Percentiles rank a stretch among this genome's conserved stretches.
phyloP scores from a whole-genome alignment of 2,888 invertebrate genomes.

The Trichopria drosophilae region DNA sequence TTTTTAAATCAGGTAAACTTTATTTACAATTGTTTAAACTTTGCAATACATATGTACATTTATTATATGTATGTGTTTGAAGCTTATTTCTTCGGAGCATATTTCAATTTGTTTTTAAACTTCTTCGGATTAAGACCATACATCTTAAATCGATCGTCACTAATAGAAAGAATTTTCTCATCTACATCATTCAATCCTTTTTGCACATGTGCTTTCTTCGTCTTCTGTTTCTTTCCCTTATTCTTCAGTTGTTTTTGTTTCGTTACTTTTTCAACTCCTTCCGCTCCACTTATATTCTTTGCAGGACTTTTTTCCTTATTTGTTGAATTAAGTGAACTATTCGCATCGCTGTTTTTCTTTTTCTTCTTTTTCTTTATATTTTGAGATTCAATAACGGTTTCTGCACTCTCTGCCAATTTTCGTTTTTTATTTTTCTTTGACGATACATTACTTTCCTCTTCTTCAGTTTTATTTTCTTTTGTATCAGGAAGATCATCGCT shows the following conservation, averaged over 20 bases:
- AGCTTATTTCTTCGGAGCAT: too few species aligned
- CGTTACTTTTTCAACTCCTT: conserved; percentile 34
- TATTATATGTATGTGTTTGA: too few species aligned
- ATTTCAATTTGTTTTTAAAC: conserved; percentile 76
- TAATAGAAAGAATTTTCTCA: conserved; percentile 40
- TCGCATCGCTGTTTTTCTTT: conserved; percentile 25
- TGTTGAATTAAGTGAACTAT: too few species aligned
- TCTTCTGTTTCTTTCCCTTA: conserved; percentile 26
- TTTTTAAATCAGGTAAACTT: too few species aligned
- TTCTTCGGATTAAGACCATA: conserved; percentile 92
- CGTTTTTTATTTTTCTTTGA: conserved; percentile 23
- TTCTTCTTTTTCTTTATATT: conserved; percentile 11
- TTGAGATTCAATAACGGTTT: conserved; percentile 6
- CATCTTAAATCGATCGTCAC: conserved; percentile 82
- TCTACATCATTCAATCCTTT: conserved; percentile 4
- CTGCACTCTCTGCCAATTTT: conserved; percentile 20
- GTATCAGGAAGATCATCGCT: not conserved
- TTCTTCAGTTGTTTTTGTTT: conserved; percentile 28
- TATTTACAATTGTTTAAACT: too few species aligned
- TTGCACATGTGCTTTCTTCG: conserved; percentile 14
- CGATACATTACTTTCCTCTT: not conserved
- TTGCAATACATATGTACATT: too few species aligned
- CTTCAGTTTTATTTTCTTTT: not conserved
- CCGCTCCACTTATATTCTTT: conserved; percentile 22
- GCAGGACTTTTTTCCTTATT: conserved; percentile 25